Conservation (phyloP, 2,888 invertebrate species). For the Campaea margaritaria region DNA sequence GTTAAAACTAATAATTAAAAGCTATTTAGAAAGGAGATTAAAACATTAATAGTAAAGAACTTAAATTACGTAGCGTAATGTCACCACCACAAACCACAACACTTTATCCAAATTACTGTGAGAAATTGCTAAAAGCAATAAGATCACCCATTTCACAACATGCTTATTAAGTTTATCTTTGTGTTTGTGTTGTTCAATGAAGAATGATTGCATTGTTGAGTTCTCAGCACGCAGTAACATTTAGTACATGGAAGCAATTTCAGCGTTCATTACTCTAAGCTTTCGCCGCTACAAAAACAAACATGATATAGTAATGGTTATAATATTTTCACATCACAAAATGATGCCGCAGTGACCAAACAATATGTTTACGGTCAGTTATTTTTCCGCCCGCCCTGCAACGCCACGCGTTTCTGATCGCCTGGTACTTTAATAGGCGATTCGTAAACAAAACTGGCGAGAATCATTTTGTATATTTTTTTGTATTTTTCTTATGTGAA, state of each 20-base stretch:
- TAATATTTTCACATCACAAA: conserved; percentile 28
- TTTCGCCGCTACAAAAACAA: conserved; percentile 7
- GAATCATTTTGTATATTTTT: not conserved
- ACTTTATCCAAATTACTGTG: too few relatives aligned
- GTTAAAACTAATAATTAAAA: too few relatives aligned
- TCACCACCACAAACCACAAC: too few relatives aligned
- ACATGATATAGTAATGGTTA: conserved; percentile 15
- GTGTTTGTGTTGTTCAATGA: too few relatives aligned
- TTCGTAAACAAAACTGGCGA: conserved; percentile 15
- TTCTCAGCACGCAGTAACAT: too few relatives aligned
- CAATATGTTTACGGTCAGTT: conserved; percentile 49
- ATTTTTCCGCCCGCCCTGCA: conserved; percentile 51
- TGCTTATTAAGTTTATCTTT: too few relatives aligned
- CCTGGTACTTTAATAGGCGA: conserved; percentile 48
- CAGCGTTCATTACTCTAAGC: not conserved
- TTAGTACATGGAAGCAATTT: not conserved
- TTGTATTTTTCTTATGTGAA: not conserved
- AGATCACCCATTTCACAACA: too few relatives aligned
- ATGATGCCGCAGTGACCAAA: conserved; percentile 20
- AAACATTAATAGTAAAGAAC: too few relatives aligned
- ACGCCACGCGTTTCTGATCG: conserved; percentile 56
- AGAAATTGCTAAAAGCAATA: too few relatives aligned
- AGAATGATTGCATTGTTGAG: too few relatives aligned
- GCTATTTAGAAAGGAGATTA: too few relatives aligned
- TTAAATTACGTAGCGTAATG: too few relatives aligned